Percentiles rank a stretch among this genome's conserved stretches.
Conservation (phyloP, 2,888 invertebrate genomes). For the Schrankia costaestrigalis region DNA sequence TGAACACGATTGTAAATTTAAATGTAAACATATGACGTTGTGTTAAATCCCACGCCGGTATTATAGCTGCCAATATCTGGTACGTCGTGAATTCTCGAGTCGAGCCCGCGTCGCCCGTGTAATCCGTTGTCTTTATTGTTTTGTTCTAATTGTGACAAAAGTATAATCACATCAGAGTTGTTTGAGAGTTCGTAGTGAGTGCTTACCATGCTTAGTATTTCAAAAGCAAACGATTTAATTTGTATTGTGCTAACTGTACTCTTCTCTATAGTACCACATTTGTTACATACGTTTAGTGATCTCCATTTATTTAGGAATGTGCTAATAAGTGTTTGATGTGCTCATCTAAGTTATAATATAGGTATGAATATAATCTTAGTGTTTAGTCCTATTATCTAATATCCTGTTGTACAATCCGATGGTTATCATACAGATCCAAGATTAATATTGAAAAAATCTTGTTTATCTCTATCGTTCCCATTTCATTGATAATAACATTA, state of each 20-base stretch:
- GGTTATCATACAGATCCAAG: no score
- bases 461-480: constrained; percentile 8
- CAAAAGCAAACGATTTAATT: constrained; percentile 40
- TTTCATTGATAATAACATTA: constrained; percentile 9
- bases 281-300: constrained; percentile 49
- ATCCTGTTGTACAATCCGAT: no score
- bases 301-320: constrained; percentile 49
- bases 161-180: constrained; percentile 22
- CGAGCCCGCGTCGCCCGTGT: constrained; percentile 37
- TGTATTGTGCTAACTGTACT: constrained; percentile 38
- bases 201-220: constrained; percentile 45
- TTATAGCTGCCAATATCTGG: constrained; percentile 62
- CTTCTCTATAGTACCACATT: constrained; percentile 42
- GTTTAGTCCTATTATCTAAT: no score
- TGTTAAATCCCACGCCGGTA: constrained; percentile 48
- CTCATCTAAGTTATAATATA: no score
- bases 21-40: constrained; percentile 51
- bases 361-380: no score
- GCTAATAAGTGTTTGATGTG: constrained; percentile 50
- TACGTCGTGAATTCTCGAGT: constrained; percentile 54
- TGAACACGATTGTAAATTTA: constrained; percentile 30
- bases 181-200: constrained; percentile 17
- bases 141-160: constrained; percentile 29
- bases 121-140: constrained; percentile 45
- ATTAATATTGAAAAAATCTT: no score